Conservation (phyloP, 2,888 invertebrate genomes). For the Euphydryas editha region DNA sequence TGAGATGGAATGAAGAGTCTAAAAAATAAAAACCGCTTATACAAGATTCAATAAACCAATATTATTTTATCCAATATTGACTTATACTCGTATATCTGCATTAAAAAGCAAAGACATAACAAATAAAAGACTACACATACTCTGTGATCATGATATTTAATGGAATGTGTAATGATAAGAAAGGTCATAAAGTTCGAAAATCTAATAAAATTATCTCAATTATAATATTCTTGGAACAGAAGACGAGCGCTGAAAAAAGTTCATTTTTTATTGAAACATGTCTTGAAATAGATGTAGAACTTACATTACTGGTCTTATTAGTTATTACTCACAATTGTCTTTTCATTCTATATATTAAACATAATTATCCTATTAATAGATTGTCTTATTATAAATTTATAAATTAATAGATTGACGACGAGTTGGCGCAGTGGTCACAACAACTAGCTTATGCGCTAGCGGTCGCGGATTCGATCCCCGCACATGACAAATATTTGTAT, state of each 20-base stretch:
- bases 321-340: background rate
- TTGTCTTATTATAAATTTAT: too few species aligned
- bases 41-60: too few species aligned
- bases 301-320: constrained; percentile 3
- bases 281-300: constrained; percentile 14
- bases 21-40: background rate
- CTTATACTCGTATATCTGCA: background rate
- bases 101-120: background rate
- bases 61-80: background rate
- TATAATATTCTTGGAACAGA: constrained; percentile 24
- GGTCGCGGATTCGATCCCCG: too few species aligned
- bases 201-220: constrained; percentile 23
- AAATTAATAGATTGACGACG: too few species aligned
- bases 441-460: too few species aligned
- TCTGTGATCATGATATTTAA: constrained; percentile 7
- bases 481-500: too few species aligned
- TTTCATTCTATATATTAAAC: too few species aligned
- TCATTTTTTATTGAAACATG: constrained; percentile 24
- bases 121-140: background rate
- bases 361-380: too few species aligned
- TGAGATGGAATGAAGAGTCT: background rate
- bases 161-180: constrained; percentile 12
- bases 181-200: constrained; percentile 28
- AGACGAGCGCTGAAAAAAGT: constrained; percentile 16
- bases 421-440: too few species aligned